A percentile compares a stretch with the other conserved stretches of the same genome.
These are phyloP conservation scores for Alentia gelatinosa DNA, from an alignment of 2,888 invertebrate genomes.

Conservation along the genomic window DNA sequence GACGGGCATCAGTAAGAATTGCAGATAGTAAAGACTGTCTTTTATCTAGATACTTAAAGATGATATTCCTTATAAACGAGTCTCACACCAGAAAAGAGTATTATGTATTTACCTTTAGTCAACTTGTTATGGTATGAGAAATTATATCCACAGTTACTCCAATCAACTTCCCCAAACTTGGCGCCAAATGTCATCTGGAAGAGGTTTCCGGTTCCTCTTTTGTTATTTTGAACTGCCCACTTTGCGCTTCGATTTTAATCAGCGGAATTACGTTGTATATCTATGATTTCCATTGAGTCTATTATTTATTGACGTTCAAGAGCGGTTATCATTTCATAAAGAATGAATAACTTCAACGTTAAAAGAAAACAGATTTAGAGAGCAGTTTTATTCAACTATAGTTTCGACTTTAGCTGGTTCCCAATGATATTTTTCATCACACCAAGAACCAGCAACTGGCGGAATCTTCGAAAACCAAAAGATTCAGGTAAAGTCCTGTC, in stretches of 20 bases:
- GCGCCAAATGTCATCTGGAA: background rate
- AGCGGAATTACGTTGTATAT: background rate
- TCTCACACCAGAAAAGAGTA: too few species aligned
- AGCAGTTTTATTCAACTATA: background rate
- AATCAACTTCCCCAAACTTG: slow-evolving; percentile 12
- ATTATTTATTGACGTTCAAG: background rate
- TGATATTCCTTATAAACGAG: too few species aligned
- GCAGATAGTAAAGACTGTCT: too few species aligned
- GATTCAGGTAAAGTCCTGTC: background rate
- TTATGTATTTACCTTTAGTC: background rate
- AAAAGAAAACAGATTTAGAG: background rate
- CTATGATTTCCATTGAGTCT: background rate
- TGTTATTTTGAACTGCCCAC: background rate
- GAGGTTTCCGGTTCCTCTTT: background rate
- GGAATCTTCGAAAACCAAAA: background rate
- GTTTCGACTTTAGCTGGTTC: background rate
- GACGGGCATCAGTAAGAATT: too few species aligned
- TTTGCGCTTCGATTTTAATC: background rate
- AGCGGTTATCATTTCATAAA: background rate
- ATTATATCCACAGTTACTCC: background rate
- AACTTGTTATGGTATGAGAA: background rate
- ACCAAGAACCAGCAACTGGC: background rate
- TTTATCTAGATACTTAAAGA: too few species aligned
- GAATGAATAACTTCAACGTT: too few species aligned
- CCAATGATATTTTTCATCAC: background rate